A percentile compares a stretch with the other conserved stretches of the same genome.
phyloP scores from a whole-genome alignment of 2,797 vertebrate genomes.

The Dermochelys coriacea region DNA sequence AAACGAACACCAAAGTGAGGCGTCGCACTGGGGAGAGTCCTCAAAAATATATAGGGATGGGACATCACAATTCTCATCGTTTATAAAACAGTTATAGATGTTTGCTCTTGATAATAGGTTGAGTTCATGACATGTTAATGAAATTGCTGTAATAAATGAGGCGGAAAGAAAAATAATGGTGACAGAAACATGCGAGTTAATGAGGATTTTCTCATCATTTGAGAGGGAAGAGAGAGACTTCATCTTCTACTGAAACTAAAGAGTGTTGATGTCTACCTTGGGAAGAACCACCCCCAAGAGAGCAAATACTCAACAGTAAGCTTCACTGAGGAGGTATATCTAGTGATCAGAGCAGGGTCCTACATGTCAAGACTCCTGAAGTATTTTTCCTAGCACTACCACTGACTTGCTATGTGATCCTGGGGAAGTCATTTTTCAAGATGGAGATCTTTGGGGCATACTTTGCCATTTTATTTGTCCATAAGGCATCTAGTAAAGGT shows the following conservation, averaged over 20 bases:
- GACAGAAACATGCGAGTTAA: conserved; percentile 34
- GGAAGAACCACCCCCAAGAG: not conserved
- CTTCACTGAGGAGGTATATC: not conserved
- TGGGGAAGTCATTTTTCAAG: not conserved
- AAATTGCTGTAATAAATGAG: conserved; percentile 25
- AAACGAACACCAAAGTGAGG: not conserved
- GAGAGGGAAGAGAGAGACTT: not conserved
- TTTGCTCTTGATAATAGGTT: conserved; percentile 8
- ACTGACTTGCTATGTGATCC: not conserved
- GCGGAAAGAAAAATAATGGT: conserved; percentile 45
- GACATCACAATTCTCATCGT: not conserved
- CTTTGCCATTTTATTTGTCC: not conserved
- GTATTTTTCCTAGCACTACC: not conserved
- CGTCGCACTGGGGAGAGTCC: not conserved
- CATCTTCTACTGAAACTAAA: conserved; percentile 13
- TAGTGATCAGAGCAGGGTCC: not conserved
- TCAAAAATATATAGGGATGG: not conserved
- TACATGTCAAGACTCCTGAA: not conserved
- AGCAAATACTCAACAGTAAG: too few species aligned
- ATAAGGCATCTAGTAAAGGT: not conserved
- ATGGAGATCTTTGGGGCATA: not conserved
- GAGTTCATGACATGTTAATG: conserved; percentile 34
- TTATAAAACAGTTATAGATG: conserved; percentile 9
- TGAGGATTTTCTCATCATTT: conserved; percentile 30
- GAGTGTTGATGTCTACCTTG: not conserved